Evolutionary conservation across 2,797 vertebrate species (phyloP), one percentile per base, ranked within the genome.

Genomic region (Silurus aristotelis): DNA sequence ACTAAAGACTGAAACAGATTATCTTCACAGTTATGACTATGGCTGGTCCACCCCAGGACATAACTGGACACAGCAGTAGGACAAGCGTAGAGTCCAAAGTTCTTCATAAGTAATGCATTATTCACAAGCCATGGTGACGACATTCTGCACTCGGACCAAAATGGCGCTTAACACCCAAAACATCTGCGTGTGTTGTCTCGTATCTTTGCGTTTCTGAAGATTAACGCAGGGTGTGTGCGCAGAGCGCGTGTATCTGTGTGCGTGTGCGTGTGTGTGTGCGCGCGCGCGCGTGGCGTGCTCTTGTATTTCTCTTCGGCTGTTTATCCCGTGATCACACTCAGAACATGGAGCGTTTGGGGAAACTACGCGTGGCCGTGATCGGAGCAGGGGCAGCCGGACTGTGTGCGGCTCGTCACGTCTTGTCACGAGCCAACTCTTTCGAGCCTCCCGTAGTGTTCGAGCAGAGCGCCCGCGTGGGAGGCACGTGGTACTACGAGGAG

Each of bases 401-500:
- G 15, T 96, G 96, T 17, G 93, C 91, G 0, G 95, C 96, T 1
- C 91, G 92, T 14, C 95, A 96, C 89, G 38, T 52, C 48, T 8
- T 52, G 48, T 52, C 48, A 52, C 48, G 48, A 52, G 48, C 48
- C 48, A 7, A 52, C 48, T 52, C 10, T 52, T 52, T 52, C 48
- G 88, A 89, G 0, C 88, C 92, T 1, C 96, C 96, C 0, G 93
- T 95, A 80, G 90, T 96, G 48, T 52, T 52, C 48, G 48, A 96
- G 89, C 89, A 91, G 75, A 88, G 87, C 0, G 87, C 67, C 25
- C 75, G 85, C 0, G 64, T 96, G 6, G 95, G 96, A 0, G 96
- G 96, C 9, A 96, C 95, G 80, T 97, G 96, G 96, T 93, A 93
- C 55, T 97, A 96, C 46, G 91, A 94, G 0, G 95, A 96, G 8